Evolutionary conservation across 1,140 invertebrate genomes (phyloP), one percentile per base, ranked within the genome.

Genomic region (Drosophila micromelanica): DNA sequence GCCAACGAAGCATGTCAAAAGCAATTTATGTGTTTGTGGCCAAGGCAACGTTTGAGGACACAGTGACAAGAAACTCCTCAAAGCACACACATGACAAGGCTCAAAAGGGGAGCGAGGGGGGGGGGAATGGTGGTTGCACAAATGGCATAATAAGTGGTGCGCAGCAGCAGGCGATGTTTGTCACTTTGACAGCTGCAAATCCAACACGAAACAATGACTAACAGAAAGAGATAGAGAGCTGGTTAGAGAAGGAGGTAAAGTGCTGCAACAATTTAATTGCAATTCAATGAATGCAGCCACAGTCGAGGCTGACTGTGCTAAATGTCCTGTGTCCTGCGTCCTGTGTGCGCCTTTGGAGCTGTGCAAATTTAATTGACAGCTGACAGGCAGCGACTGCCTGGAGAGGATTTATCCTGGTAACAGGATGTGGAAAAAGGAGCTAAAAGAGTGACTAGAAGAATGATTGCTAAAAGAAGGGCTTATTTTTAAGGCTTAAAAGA

Each of bases 161-260:
- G 51, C 40, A 49, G 46, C 49, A 49, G 69, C 37, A 48, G 65
- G 55, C 74, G 54, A 82, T 76, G 82, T 73, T 82, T 87, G 84
- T 87, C 84, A 87, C 67, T 76, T 84, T 87, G 82, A 87, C 84
- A 87, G 84, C 61, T 84, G 73, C 84, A 89, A 89, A 89, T 89
- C 76, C 82, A 76, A 59, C 63, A 78, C 62, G 67, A 74, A 64
- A 75, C 76, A 75, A 71, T 63, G 38, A 35, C 9, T 11, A 52
- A 46, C 38, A 65, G 37, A 42, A 17, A 15, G 51, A 5, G 13
- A 32, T 20, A 30, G 45, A 17, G 17, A 20, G 52, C 1, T 17
- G 17, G 17, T 3, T 2, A n/a, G 8, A 13, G 6, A 13, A 56
- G 13, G 1, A 15, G 11, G 13, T 3, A 43, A 9, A 46, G n/a